Evolutionary conservation across 2,113 vertebrate species (phyloP).

Genomic region (Nycticryphes semicollaris): DNA sequence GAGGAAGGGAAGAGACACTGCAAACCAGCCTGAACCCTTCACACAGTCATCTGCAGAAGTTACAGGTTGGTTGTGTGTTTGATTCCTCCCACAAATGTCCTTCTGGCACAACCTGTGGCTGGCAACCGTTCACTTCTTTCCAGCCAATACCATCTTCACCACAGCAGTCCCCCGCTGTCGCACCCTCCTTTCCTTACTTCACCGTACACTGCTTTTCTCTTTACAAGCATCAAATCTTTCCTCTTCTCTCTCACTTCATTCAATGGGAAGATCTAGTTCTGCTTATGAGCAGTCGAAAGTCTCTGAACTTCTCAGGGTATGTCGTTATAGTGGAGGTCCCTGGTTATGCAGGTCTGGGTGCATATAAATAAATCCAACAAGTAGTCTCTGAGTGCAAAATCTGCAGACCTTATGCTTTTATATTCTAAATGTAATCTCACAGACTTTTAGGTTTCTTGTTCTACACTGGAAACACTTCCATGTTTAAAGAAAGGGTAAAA

Average conservation of each 20-base stretch:
- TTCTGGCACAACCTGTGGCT: neutral
- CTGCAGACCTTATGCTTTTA: neutral
- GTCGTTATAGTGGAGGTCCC: neutral
- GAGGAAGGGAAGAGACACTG: neutral
- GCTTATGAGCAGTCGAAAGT: neutral
- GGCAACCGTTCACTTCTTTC: neutral
- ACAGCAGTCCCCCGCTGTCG: neutral
- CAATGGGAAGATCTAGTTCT: neutral
- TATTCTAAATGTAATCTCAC: neutral
- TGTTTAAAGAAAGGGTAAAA: neutral
- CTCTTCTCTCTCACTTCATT: neutral
- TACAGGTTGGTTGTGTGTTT: neutral
- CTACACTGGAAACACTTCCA: neutral
- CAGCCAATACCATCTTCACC: neutral
- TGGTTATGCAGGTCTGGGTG: neutral
- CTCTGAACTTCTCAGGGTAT: neutral
- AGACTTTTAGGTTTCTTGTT: neutral
- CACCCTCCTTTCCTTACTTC: neutral
- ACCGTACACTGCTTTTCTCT: neutral
- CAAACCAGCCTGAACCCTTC: neutral
- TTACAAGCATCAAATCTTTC: neutral
- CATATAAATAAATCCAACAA: neutral
- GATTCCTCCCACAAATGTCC: neutral
- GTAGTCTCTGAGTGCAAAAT: neutral
- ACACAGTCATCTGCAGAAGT: neutral